Percentiles rank a stretch among this genome's conserved stretches.
phyloP scores from a whole-genome alignment of 1,140 invertebrate species.

The Zaprionus kolodkinae region DNA sequence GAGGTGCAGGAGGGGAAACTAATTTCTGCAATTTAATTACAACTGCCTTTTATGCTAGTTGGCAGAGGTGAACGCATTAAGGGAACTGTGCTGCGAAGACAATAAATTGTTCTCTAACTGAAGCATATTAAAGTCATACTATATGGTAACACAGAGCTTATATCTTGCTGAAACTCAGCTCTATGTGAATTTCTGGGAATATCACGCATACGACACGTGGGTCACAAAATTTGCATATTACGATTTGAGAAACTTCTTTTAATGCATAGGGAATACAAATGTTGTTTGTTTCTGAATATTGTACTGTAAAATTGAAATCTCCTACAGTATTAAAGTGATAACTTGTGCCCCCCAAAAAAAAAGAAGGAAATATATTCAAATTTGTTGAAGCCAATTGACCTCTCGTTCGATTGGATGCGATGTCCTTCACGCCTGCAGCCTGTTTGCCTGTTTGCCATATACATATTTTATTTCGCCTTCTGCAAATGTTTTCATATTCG shows the following conservation, averaged over 20 bases:
- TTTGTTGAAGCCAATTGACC: background rate
- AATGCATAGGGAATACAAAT: background rate
- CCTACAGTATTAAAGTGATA: background rate
- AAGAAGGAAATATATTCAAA: background rate
- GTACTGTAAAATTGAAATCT: slow-evolving; percentile 13
- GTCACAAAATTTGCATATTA: slow-evolving; percentile 19
- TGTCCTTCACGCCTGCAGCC: slow-evolving; percentile 21
- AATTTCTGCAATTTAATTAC: slow-evolving; percentile 67
- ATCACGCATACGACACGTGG: slow-evolving; percentile 54
- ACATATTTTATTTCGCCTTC: slow-evolving; percentile 46
- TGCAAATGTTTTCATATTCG: slow-evolving; percentile 18
- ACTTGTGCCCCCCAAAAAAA: background rate
- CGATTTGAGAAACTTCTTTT: slow-evolving; percentile 5
- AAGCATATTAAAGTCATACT: background rate
- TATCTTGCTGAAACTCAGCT: slow-evolving; percentile 22
- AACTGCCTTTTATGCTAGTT: slow-evolving; percentile 3
- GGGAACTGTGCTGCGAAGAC: background rate
- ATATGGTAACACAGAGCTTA: background rate
- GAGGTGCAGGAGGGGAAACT: background rate
- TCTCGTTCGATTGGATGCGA: background rate
- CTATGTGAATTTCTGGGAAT: slow-evolving; percentile 33
- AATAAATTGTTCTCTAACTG: background rate
- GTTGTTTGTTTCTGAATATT: slow-evolving; percentile 3
- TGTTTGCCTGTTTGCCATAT: slow-evolving; percentile 37
- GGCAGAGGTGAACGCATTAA: slow-evolving; percentile 19